Conservation (phyloP, 2,797 vertebrate genomes). For the Calcarius lapponicus region DNA sequence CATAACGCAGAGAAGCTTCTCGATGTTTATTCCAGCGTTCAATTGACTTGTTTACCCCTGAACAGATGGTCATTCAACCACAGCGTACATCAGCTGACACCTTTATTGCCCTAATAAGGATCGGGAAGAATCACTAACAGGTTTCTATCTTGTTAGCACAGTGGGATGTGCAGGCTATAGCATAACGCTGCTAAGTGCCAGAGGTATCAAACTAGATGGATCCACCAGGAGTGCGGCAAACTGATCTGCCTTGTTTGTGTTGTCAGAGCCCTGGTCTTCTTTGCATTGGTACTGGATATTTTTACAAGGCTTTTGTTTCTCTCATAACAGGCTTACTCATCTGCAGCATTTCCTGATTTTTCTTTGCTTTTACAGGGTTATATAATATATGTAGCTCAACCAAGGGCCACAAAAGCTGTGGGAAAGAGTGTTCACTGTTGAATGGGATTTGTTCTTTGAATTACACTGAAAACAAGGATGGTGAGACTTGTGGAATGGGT, state of each 20-base stretch:
- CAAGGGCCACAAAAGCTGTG: neutral
- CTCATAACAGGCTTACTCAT: neutral
- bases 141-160: slow-evolving; percentile 18
- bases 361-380: neutral
- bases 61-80: slow-evolving; percentile 43
- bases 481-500: neutral
- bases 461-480: neutral
- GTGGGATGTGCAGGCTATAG: neutral
- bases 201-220: neutral
- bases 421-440: neutral
- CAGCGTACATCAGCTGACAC: neutral
- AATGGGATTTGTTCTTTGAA: neutral
- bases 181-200: neutral
- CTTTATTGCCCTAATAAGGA: slow-evolving; percentile 55
- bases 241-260: neutral
- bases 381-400: neutral
- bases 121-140: neutral
- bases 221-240: neutral
- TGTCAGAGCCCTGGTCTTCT: neutral
- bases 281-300: neutral
- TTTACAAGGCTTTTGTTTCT: neutral
- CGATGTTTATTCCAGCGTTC: neutral
- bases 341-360: neutral
- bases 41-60: slow-evolving; percentile 34
- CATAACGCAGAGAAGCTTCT: neutral